Evolutionary conservation across 2,888 invertebrate species (phyloP), one percentile per base, ranked within the genome.

Genomic region (Callyntrura guangdongensis): DNA sequence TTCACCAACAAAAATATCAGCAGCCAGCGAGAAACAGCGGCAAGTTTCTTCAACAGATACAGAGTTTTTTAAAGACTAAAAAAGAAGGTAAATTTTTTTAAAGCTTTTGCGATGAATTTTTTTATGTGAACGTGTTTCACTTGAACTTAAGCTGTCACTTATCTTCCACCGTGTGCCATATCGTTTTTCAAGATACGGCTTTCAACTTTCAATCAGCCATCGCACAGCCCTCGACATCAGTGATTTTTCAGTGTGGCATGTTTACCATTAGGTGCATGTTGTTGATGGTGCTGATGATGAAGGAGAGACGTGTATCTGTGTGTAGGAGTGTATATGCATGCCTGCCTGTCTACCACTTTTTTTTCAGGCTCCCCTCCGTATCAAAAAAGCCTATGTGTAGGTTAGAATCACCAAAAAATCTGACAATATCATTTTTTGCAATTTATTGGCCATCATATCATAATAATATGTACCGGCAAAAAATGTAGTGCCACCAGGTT

Each of bases 371-470:
- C 25, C 17, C 36, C 59, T n/a, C 25, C 12, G 27, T 49, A 22
- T 27, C 36, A 8, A 59, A 59, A 56, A 27, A 64, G n/a, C 2
- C 64, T 6, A 36, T 2, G 2, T 36, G 20, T 20, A 4, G 36
- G 45, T 36, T 69, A 6, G 74, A 49, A 20, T 49, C 49, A 74
- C 49, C 9, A 45, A 64, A 74, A 45, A 45, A 82, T 82, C 64
- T 64, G 61, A 82, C 82, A 82, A 64, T 47, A 82, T 82, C 64
- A 61, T 64, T 64, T 36, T 61, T 82, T 82, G 82, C 82, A 82
- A 61, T 82, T 82, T 82, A 82, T 82, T 45, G 64, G 61, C 81
- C 47, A 82, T 82, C 82, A 82, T 47, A 45, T 61, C 82, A 82
- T 47, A 45, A 27, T 81, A 36, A 45, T 4, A 20, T 11, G 45